These are phyloP conservation scores for Drosophila sp. DNA, from an alignment of 1,140 invertebrate genomes.

Conservation along the genomic window DNA sequence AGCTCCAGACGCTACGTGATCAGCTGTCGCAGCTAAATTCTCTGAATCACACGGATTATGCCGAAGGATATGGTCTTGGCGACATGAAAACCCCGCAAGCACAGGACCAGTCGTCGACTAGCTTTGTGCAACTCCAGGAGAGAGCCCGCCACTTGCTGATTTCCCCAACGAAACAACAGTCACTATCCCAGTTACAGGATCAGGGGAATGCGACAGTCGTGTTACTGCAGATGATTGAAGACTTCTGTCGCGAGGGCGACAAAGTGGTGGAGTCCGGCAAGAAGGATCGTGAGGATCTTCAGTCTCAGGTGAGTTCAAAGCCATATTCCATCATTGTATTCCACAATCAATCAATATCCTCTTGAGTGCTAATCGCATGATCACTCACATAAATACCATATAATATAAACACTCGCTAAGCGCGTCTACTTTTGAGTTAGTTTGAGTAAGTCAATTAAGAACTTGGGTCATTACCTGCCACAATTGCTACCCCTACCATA, in stretches of 20 bases:
- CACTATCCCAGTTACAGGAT: too few relatives aligned
- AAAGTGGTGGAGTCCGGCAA: conserved; percentile 87
- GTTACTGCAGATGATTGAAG: conserved; percentile 87
- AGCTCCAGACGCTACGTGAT: conserved; percentile 86
- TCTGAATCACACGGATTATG: conserved; percentile 86
- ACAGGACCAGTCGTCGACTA: conserved; percentile 60
- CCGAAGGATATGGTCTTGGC: conserved; percentile 86
- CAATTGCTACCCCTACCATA: conserved; percentile 42
- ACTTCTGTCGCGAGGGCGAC: conserved; percentile 87
- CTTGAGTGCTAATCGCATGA: conserved; percentile 68
- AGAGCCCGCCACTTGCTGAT: conserved; percentile 85
- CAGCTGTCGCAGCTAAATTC: conserved; percentile 85
- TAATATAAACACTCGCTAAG: conserved; percentile 11
- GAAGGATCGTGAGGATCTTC: conserved; percentile 89
- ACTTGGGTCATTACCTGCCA: conserved; percentile 36
- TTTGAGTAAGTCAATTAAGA: conserved; percentile 55
- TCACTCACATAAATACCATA: conserved; percentile 25
- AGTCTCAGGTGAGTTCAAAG: conserved; percentile 87
- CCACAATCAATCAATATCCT: neutral
- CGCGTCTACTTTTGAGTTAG: conserved; percentile 46
- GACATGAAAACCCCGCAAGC: conserved; percentile 62
- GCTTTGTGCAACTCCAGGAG: conserved; percentile 84
- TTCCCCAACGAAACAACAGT: conserved; percentile 72
- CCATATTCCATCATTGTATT: too few relatives aligned
- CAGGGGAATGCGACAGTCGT: conserved; percentile 84